Evolutionary conservation across 1,140 invertebrate species (phyloP), one percentile per base, ranked within the genome.

Genomic region (Cyphomyrmex costatus): DNA sequence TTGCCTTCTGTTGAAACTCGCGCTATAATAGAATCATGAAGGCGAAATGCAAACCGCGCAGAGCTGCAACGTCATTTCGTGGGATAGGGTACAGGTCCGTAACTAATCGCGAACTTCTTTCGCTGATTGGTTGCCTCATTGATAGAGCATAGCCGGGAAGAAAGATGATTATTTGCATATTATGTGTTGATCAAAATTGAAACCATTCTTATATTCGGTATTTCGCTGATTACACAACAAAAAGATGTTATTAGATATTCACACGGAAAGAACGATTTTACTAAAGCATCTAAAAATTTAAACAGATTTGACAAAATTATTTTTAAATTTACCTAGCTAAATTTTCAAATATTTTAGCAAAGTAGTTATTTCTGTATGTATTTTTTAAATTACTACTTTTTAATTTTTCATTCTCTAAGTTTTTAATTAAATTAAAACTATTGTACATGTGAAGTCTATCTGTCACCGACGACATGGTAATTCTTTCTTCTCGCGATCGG

Each of bases 1-100:
- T 82, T 82, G 36, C 68, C 24, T 60, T 82, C 36, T 49, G 56
- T 83, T 83, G 68, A 14, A 83, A 21, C 66, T 46, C 33, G 51
- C 5, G 66, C 53, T 73, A 73, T 83, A 73, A 83, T 71, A 71
- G 78, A 83, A 60, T 46, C 53, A 73, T 71, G 36, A 60, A 83
- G 66, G 36, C 19, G 36, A 73, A 83, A 73, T 83, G 68, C 79
- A 83, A 83, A 83, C 42, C 68, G 68, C 51, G 49, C 49, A 42
- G 63, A 80, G 63, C 63, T 80, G 78, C 79, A 83, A 27, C 58
- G 36, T 83, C 68, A 83, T 83, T 73, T 83, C 66, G 79, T 73
- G 36, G 68, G 53, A 83, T 83, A 83, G n/a, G 66, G 24, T 82
- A 14, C 66, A 53, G 19, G 36, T 5, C 65, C 53, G 53, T 73